phyloP scores from a whole-genome alignment of 2,888 invertebrate species.

The Brachypterus glaber region DNA sequence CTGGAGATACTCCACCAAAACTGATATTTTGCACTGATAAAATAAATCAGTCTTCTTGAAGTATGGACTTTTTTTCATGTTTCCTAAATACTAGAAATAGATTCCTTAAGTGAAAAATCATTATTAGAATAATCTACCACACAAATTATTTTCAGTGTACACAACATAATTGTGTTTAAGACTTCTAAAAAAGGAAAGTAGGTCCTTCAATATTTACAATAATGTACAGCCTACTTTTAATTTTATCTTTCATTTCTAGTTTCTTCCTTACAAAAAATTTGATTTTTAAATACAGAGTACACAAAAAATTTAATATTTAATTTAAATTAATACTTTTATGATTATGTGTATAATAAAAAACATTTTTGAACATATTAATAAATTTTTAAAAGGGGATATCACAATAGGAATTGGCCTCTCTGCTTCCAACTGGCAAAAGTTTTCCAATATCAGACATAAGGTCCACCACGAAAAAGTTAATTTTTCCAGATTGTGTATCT shows the following conservation, averaged over 20 bases:
- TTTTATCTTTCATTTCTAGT: slow-evolving; percentile 29
- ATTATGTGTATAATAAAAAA: too few species aligned
- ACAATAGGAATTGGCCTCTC: slow-evolving; percentile 36
- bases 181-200: slow-evolving; percentile 34
- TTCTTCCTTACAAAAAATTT: slow-evolving; percentile 30
- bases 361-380: too few species aligned
- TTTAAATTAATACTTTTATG: too few species aligned
- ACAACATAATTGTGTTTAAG: slow-evolving; percentile 24
- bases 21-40: slow-evolving; percentile 17
- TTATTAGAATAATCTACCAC: slow-evolving; percentile 29
- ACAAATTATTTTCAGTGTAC: slow-evolving; percentile 29
- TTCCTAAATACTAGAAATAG: too few species aligned
- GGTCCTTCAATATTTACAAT: slow-evolving; percentile 26
- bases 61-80: too few species aligned
- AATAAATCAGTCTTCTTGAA: too few species aligned
- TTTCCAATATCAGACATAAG: slow-evolving; percentile 39
- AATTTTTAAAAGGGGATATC: too few species aligned
- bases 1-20: slow-evolving; percentile 24
- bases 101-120: too few species aligned
- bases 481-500: slow-evolving; percentile 12
- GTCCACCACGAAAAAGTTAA: slow-evolving; percentile 41
- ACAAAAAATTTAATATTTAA: slow-evolving; percentile 25
- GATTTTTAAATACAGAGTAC: slow-evolving; percentile 28
- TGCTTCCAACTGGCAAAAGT: slow-evolving; percentile 37
- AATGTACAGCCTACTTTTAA: slow-evolving; percentile 30